Evolutionary conservation across 2,113 vertebrate species (phyloP).

Genomic region (Lasiurus borealis): DNA sequence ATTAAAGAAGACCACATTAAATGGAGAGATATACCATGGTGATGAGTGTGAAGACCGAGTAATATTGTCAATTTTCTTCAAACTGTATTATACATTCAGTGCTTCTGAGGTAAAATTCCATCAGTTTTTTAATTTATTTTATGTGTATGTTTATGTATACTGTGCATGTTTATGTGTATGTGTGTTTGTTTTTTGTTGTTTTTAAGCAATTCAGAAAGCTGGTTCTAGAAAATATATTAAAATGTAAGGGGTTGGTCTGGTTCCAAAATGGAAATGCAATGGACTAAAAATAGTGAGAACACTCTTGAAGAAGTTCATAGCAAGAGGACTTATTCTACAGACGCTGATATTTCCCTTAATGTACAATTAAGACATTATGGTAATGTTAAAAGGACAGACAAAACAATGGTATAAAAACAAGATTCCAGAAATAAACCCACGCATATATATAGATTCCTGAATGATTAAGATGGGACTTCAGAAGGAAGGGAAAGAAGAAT

Average conservation of each 20-base stretch:
- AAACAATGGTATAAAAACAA: constrained; percentile 27
- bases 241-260: background rate
- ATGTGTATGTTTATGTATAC: background rate
- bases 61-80: background rate
- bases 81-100: background rate
- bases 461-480: background rate
- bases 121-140: background rate
- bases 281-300: background rate
- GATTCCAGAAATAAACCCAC: background rate
- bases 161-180: background rate
- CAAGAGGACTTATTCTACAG: background rate
- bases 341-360: background rate
- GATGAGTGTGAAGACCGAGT: background rate
- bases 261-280: constrained; percentile 32
- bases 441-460: background rate
- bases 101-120: background rate
- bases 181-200: background rate
- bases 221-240: constrained; percentile 22
- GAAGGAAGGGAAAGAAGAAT: background rate
- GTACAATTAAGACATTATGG: background rate
- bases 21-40: background rate
- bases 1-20: constrained; percentile 24
- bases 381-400: background rate
- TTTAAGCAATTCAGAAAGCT: constrained; percentile 7
- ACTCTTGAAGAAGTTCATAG: background rate